Base-by-base conservation (phyloP, 1,140 invertebrate genomes). In the Drosophila paulistorum region DNA sequence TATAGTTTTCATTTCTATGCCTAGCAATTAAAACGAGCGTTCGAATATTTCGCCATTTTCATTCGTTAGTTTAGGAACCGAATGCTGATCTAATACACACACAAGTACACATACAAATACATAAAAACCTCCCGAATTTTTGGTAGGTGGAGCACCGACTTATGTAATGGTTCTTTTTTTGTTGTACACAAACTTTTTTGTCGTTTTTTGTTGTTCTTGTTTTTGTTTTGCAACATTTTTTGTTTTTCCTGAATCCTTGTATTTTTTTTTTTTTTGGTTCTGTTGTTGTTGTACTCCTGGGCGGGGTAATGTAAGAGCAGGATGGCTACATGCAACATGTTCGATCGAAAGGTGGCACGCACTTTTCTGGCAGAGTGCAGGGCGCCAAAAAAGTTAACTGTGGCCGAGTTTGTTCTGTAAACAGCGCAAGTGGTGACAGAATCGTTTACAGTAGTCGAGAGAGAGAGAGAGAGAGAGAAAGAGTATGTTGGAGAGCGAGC, bases 131-230 rank as follows among this genome's bases (percentile, higher is more conserved):
- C 60, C 64, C 59, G 62, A 65, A 74, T 51, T 61, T 61, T 42
- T 23, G 60, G 83, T 89, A 82, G 83, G 83, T 87, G 83, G 83
- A 87, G 83, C 77, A 71, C 71, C 73, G 71, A 83, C 84, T 87
- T 87, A 89, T 87, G 83, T 89, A 87, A 87, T 65, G 79, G 42
- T 89, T 70, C 57, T 57, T 87, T 80, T 77, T 67, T 87, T 86
- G 66, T 71, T 79, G 60, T 61, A 39, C 37, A 33, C 2, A 51
- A 58, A 41, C 51, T 54, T 48, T 65, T 68, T 79, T 65, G 65
- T 45, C 71, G 60, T 73, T 42, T 65, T 70, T 79, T 23, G 20
- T 67, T 65, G 42, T 71, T 63, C 68, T 37, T 71, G 51, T 67
- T 65, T 58, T 45, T 14, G 20, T 20, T 59, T 26, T 14, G 11